A percentile compares a stretch with the other conserved stretches of the same genome.
phyloP scores from a whole-genome alignment of 2,797 vertebrate species.

The Discoglossus pictus region DNA sequence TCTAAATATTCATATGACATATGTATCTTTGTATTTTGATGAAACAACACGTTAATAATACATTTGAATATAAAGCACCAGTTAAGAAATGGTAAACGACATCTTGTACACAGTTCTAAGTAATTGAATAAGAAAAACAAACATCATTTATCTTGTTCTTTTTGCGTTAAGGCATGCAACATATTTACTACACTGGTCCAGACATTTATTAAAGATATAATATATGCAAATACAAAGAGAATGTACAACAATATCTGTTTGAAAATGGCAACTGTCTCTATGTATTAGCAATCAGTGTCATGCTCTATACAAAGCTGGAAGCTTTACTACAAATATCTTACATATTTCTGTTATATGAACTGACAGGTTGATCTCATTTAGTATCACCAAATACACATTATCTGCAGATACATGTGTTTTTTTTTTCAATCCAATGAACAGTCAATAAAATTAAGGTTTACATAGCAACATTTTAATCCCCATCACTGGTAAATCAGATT shows the following conservation, averaged over 20 bases:
- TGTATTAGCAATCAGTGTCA: conserved; percentile 14
- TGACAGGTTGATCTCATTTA: conserved; percentile 53
- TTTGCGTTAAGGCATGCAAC: conserved; percentile 25
- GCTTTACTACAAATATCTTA: not conserved
- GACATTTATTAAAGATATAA: conserved; percentile 41
- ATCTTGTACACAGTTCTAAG: not conserved
- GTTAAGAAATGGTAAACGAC: conserved; percentile 18
- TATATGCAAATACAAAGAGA: conserved; percentile 33
- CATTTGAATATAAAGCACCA: conserved; percentile 1
- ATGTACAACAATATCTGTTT: conserved; percentile 1
- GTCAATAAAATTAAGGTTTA: conserved; percentile 30
- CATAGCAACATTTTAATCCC: conserved; percentile 3
- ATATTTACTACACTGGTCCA: conserved; percentile 32
- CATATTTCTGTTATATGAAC: conserved; percentile 36
- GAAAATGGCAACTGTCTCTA: conserved; percentile 40
- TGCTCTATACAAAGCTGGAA: not conserved
- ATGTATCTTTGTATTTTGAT: too few relatives aligned
- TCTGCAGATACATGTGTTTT: conserved; percentile 41
- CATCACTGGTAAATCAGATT: too few relatives aligned
- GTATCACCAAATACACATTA: conserved; percentile 9
- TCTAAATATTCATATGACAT: too few relatives aligned
- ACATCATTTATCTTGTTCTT: conserved; percentile 44
- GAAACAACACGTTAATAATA: not conserved
- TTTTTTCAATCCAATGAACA: conserved; percentile 25
- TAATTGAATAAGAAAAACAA: conserved; percentile 34